Evolutionary conservation across 2,888 invertebrate species (phyloP), one percentile per base, ranked within the genome.

Genomic region (Xylophagus ater): DNA sequence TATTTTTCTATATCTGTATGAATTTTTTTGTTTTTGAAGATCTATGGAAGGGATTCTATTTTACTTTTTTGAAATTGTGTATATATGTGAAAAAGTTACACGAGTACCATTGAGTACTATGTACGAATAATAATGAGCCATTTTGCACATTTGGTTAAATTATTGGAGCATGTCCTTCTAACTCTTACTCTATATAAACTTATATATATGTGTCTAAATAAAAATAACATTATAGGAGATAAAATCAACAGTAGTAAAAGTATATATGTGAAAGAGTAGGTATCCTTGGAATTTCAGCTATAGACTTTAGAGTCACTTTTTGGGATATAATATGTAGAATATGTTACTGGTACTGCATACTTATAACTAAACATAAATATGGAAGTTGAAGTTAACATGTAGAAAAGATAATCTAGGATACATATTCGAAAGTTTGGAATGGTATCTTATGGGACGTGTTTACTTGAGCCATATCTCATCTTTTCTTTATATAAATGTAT

Each of bases 101-200:
- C 28, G 43, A 41, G 37, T 41, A 37, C 40, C 41, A 35, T 38
- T 26, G 41, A 44, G 41, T 36, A 44, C 44, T 39, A 39, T 41
- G 39, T 44, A 40, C 41, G 44, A 44, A 44, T 44, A 44, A 44
- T 44, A 44, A 44, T 44, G 44, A 44, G 41, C 44, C 41, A 44
- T 41, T 44, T 44, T 44, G 44, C 44, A 44, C 44, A 44, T 44
- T 44, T 44, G 44, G 44, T 41, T 44, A 44, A 44, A 44, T 44
- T 41, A 44, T 40, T 40, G 40, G 30, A 40, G 40, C 43, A 43
- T 43, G 43, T 43, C 32, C 30, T 31, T 31, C 34, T 25, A 23
- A 33, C 21, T 21, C 14, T 32, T n/a, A n/a, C n/a, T n/a, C n/a
- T n/a, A n/a, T n/a, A n/a, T n/a, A n/a, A n/a, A 13, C 26, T 17